Conservation (phyloP, 2,797 vertebrate genomes). For the Sarcophilus harrisii region DNA sequence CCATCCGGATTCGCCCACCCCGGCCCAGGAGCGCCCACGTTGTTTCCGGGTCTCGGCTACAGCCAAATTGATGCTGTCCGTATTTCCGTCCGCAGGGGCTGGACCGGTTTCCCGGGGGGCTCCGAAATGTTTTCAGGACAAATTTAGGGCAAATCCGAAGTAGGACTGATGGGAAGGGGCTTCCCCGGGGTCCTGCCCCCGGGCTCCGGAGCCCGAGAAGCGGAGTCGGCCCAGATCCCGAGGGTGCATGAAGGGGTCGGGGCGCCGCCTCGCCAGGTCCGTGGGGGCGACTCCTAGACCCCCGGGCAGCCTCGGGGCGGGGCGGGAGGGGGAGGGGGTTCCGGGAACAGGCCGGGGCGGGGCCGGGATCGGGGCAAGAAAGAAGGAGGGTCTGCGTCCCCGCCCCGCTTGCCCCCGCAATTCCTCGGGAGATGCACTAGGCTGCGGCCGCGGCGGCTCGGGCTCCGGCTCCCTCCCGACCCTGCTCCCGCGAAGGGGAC, state of each 20-base stretch:
- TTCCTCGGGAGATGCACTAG: background rate
- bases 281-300: background rate
- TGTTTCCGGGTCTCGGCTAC: background rate
- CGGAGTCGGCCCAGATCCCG: accelerated
- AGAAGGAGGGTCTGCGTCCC: background rate
- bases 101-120: background rate
- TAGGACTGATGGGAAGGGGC: background rate
- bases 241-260: background rate
- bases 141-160: background rate
- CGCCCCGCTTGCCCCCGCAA: background rate
- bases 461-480: background rate
- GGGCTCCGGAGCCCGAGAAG: background rate
- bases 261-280: background rate
- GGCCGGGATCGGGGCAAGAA: conserved; percentile 21
- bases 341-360: conserved; percentile 72
- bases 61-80: background rate
- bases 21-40: background rate
- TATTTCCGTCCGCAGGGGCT: background rate
- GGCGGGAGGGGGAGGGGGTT: conserved; percentile 55
- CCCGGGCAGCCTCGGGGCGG: background rate
- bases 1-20: too few species aligned
- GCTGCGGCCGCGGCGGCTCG: background rate
- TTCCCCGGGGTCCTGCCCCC: background rate
- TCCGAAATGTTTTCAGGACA: background rate
- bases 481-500: background rate